Conservation (phyloP, 2,888 invertebrate species). For the Eilema griseolum region DNA sequence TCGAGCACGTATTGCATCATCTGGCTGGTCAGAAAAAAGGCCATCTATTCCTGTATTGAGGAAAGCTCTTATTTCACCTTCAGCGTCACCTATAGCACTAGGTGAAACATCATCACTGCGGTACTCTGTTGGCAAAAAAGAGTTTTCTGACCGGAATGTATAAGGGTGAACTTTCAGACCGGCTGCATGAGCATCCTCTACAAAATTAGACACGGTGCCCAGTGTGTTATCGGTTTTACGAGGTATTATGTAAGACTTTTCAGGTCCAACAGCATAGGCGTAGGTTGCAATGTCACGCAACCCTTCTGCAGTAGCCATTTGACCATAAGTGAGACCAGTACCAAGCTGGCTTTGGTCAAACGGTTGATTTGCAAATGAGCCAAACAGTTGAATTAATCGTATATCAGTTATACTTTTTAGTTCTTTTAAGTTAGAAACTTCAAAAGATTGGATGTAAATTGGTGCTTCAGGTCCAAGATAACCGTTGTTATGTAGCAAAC, state of each 20-base stretch:
- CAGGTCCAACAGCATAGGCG: slow-evolving; percentile 78
- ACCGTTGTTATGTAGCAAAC: slow-evolving; percentile 72
- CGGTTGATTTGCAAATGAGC: slow-evolving; percentile 58
- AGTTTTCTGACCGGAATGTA: slow-evolving; percentile 78
- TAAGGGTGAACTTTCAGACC: slow-evolving; percentile 79
- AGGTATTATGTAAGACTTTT: slow-evolving; percentile 76
- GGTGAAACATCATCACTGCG: slow-evolving; percentile 59
- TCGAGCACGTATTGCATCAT: slow-evolving; percentile 66
- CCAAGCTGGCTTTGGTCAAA: slow-evolving; percentile 68
- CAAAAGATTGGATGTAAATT: slow-evolving; percentile 80
- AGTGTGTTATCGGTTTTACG: slow-evolving; percentile 65
- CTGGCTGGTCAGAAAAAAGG: slow-evolving; percentile 78
- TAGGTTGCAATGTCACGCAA: slow-evolving; percentile 76
- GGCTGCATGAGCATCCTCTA: slow-evolving; percentile 72
- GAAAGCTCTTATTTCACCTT: slow-evolving; percentile 70
- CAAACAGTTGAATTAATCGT: slow-evolving; percentile 71
- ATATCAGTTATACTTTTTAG: slow-evolving; percentile 72
- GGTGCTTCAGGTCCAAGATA: slow-evolving; percentile 68
- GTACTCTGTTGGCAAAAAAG: slow-evolving; percentile 73
- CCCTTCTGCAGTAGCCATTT: slow-evolving; percentile 78
- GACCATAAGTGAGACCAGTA: slow-evolving; percentile 69
- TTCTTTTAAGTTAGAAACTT: slow-evolving; percentile 76
- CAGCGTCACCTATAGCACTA: slow-evolving; percentile 67
- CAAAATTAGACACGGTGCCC: slow-evolving; percentile 69
- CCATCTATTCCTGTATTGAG: slow-evolving; percentile 77